Percentiles rank a stretch among this genome's conserved stretches.
These are phyloP conservation scores for Hepsetus odoe DNA, from an alignment of 2,113 vertebrate species.

Conservation along the genomic window DNA sequence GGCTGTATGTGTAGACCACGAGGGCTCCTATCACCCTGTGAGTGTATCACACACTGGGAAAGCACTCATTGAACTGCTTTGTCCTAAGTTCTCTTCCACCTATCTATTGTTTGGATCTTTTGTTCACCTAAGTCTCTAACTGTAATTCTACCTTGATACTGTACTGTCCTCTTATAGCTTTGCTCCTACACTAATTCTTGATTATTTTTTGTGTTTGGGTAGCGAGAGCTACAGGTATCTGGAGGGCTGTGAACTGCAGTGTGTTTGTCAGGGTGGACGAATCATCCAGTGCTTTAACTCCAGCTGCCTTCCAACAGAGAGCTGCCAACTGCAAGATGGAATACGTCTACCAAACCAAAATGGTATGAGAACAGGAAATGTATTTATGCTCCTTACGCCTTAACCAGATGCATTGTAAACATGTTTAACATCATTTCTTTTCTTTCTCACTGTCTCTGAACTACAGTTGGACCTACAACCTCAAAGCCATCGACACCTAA, in stretches of 20 bases:
- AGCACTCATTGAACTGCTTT: background rate
- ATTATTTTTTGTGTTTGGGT: conserved; percentile 53
- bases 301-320: conserved; percentile 69
- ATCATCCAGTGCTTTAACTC: conserved; percentile 66
- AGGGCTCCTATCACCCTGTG: conserved; percentile 74
- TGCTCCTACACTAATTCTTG: background rate
- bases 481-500: too few relatives aligned
- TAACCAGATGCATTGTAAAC: background rate
- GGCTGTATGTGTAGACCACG: conserved; percentile 72
- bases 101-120: background rate
- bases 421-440: background rate
- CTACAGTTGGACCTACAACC: conserved; percentile 11
- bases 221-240: conserved; percentile 75
- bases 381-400: too few relatives aligned
- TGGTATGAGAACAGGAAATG: conserved; percentile 56
- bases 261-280: conserved; percentile 69
- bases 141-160: background rate
- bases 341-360: conserved; percentile 73
- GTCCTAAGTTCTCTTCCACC: background rate
- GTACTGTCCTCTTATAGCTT: too few relatives aligned
- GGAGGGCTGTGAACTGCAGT: conserved; percentile 73
- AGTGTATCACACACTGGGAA: conserved; percentile 52
- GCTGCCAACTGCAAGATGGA: conserved; percentile 74
- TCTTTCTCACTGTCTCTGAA: conserved; percentile 17
- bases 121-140: background rate